Percentiles rank a stretch among this genome's conserved stretches.
phyloP scores from a whole-genome alignment of 2,888 invertebrate genomes.

The Calliscelio sp. region DNA sequence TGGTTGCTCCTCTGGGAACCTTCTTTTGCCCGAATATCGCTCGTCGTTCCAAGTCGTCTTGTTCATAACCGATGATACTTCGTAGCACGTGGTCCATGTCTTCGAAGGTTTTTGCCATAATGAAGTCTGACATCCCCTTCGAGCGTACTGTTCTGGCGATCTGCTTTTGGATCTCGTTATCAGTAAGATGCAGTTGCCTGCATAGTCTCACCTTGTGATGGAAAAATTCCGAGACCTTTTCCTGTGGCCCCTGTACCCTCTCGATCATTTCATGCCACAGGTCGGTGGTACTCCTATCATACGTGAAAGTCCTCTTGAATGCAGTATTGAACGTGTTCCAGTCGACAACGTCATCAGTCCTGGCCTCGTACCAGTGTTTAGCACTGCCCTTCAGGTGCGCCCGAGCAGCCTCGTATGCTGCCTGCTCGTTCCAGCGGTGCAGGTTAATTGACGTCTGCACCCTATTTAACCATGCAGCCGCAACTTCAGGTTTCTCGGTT shows the following conservation, averaged over 20 bases:
- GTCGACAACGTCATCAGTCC: not conserved
- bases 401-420: constrained; percentile 41
- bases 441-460: constrained; percentile 23
- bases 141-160: constrained; percentile 20
- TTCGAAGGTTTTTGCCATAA: constrained; percentile 29
- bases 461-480: constrained; percentile 1
- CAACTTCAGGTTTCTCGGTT: constrained; percentile 13
- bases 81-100: constrained; percentile 27
- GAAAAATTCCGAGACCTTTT: no score
- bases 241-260: not conserved
- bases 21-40: constrained; percentile 13
- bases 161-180: constrained; percentile 32
- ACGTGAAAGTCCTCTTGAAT: constrained; percentile 26
- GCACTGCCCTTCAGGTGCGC: constrained; percentile 29
- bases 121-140: constrained; percentile 37
- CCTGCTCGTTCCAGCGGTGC: constrained; percentile 21
- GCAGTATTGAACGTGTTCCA: constrained; percentile 40
- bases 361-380: constrained; percentile 39
- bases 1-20: not conserved
- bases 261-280: constrained; percentile 28
- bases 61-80: constrained; percentile 31
- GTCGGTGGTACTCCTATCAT: constrained; percentile 24
- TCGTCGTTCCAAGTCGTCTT: constrained; percentile 35
- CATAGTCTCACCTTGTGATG: constrained; percentile 45
- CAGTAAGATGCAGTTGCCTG: not conserved